A percentile compares a stretch with the other conserved stretches of the same genome.
phyloP scores from a whole-genome alignment of 1,140 invertebrate species.

The Diprion similis region DNA sequence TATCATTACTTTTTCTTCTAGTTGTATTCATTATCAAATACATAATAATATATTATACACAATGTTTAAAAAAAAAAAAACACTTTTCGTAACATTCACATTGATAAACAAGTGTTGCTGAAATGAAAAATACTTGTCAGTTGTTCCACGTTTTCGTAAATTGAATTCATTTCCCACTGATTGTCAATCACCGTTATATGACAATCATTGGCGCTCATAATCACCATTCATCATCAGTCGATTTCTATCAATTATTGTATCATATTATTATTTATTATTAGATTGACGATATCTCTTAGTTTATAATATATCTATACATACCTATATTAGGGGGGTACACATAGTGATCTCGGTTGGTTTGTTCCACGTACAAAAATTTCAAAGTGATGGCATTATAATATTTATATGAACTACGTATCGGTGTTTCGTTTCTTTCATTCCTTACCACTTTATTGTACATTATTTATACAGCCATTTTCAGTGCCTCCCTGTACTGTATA shows the following conservation, averaged over 20 bases:
- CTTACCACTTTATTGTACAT: constrained; percentile 39
- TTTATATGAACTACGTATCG: not conserved
- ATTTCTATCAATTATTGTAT: not conserved
- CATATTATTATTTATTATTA: not conserved
- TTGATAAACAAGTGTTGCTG: not conserved
- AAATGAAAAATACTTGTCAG: not conserved
- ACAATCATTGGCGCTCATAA: not conserved
- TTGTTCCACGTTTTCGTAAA: not conserved
- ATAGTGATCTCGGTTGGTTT: no score
- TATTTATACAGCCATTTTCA: constrained; percentile 33
- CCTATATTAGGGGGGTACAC: no score
- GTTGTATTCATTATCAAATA: not conserved
- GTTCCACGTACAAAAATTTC: no score
- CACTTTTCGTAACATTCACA: not conserved
- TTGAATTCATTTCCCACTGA: not conserved
- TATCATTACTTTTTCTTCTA: not conserved
- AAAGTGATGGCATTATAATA: not conserved
- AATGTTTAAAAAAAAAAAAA: not conserved
- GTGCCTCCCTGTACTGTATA: constrained; percentile 18
- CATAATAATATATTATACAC: constrained; percentile 3
- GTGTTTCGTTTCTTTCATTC: constrained; percentile 12
- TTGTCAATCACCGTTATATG: not conserved
- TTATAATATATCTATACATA: no score
- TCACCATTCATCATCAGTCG: not conserved
- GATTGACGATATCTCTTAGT: not conserved